These are phyloP conservation scores for Hipparchia sbordonii DNA, from an alignment of 2,888 invertebrate genomes.

Conservation along the genomic window DNA sequence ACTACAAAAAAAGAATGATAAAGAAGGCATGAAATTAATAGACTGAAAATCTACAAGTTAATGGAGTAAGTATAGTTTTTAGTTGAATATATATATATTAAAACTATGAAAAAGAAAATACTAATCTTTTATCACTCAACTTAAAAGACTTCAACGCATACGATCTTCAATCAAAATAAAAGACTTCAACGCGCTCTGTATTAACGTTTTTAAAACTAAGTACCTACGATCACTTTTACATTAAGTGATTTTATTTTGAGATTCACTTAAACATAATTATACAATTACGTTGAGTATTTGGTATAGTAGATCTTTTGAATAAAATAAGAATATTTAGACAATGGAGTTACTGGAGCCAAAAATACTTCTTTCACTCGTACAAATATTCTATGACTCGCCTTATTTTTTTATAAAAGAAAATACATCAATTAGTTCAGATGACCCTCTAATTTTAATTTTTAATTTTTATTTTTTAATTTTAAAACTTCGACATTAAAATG, in stretches of 20 bases:
- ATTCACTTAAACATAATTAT: background rate
- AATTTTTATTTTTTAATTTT: too few species aligned
- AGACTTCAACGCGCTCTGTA: constrained; percentile 12
- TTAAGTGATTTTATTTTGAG: background rate
- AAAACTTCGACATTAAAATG: too few species aligned
- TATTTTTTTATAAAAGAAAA: too few species aligned
- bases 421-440: too few species aligned
- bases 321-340: background rate
- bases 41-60: background rate
- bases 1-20: background rate
- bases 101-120: background rate
- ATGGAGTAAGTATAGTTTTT: background rate
- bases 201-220: background rate
- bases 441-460: too few species aligned
- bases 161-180: constrained; percentile 8
- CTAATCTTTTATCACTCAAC: background rate
- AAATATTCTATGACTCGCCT: too few species aligned
- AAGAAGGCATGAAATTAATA: background rate
- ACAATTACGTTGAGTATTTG: background rate
- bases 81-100: background rate
- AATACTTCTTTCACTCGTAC: background rate
- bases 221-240: background rate
- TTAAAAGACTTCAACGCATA: constrained; percentile 1
- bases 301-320: background rate
- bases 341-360: background rate